A percentile compares a stretch with the other conserved stretches of the same genome.
Conservation (phyloP, 2,113 vertebrate species). For the Eudyptes chrysolophus region DNA sequence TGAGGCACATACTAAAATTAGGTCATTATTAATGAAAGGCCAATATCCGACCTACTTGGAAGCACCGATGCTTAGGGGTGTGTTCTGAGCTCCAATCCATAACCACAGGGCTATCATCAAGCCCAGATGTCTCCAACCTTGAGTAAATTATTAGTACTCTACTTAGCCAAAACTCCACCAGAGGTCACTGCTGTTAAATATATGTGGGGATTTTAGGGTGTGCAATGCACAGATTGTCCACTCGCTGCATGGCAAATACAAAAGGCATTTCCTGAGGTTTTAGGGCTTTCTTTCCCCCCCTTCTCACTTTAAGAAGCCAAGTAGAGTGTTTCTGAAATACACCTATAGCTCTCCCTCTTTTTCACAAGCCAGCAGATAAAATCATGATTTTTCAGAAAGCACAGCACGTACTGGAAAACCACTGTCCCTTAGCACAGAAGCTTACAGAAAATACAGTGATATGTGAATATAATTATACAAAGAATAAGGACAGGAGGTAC, state of each 20-base stretch:
- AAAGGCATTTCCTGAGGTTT: background rate
- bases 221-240: background rate
- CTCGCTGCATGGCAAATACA: background rate
- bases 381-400: background rate
- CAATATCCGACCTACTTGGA: background rate
- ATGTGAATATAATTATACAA: background rate
- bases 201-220: background rate
- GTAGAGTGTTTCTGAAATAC: background rate
- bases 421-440: background rate
- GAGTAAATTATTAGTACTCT: background rate
- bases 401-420: background rate
- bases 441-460: background rate
- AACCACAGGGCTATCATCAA: background rate
- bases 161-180: slow-evolving; percentile 50
- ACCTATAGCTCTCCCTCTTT: background rate
- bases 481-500: background rate
- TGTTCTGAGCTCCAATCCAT: background rate
- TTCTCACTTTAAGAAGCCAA: background rate
- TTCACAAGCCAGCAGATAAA: background rate
- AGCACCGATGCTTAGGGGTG: background rate
- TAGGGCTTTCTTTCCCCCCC: background rate
- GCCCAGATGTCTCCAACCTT: background rate
- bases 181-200: slow-evolving; percentile 69
- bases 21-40: background rate
- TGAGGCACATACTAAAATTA: background rate